Evolutionary conservation across 2,113 vertebrate genomes (phyloP), one percentile per base, ranked within the genome.

Genomic region (Toxostoma redivivum): DNA sequence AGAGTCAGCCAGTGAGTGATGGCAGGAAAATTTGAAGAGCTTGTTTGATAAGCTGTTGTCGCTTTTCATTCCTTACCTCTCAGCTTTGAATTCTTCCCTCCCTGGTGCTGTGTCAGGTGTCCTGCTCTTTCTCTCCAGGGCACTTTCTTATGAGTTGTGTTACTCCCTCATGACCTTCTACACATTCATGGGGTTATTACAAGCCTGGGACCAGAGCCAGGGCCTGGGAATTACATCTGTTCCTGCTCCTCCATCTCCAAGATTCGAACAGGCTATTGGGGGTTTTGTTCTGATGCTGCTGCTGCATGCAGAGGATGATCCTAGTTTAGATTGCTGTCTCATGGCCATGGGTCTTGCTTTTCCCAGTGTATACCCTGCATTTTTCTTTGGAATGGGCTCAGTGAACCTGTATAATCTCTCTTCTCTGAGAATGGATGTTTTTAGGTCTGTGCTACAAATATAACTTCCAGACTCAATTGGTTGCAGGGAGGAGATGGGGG

Each of bases 21-120:
- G 79, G 71, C 79, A 83, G 76, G 90, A 86, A 66, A 82, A 86
- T 83, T 51, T 76, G 60, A 62, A 88, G 72, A 73, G 47, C 33
- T 66, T 45, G 19, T 82, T 80, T 90, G 79, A 85, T 95, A 85
- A 82, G 17, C 28, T n/a, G 12, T 33, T 81, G 74, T 31, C 0
- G 0, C 30, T 83, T 80, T 67, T 76, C 23, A 35, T 79, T 38
- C 50, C 30, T 62, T 80, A 61, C 73, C 74, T 73, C 22, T 70
- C 10, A 16, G 53, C 33, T 81, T 79, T 60, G 61, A 61, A 54
- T 86, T 77, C 35, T 71, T 73, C 42, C 47, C n/a, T 91, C 42
- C 24, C 56, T 2, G 1, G 35, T 90, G 37, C 79, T 62, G 35
- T 38, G 50, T 87, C 54, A 70, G 70, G 47, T 70, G 45, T 58